Base-by-base conservation (phyloP, 92 coral and sea anemone genomes). In the Zoanthus sociatus region DNA sequence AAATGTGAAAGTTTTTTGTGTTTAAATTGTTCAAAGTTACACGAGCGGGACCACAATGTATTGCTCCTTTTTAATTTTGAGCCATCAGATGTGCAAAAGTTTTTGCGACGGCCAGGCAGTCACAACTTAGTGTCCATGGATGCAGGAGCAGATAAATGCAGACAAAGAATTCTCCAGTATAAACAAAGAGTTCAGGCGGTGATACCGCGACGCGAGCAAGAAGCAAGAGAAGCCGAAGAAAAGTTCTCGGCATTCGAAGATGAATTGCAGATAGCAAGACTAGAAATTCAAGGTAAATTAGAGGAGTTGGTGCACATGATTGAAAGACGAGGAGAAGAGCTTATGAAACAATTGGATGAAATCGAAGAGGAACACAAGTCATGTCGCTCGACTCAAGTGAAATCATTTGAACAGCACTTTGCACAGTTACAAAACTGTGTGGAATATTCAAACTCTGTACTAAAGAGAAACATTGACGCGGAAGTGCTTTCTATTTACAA, bases 1-100 rank as follows among this genome's bases (percentile, higher is more conserved):
- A 56, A 81, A 66, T 81, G 85, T 47, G 85, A 81, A 66, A 81
- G 75, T 81, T 81, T 81, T 60, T 46, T 81, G 75, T 81, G 85
- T 21, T 81, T 74, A 20, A 44, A 33, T 45, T 81, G 85, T 26
- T 81, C 85, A 66, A 81, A 31, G 26, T 45, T 20, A 21, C 85
- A 81, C 85, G 74, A 45, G 32, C 55, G 75, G 66, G 85, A 74
- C 47, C 85, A 81, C 53, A 17, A 44, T 30, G 60, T 81, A 50
- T 20, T 81, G 64, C 15, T 55, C 75, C 60, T 81, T 47, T 33
- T 21, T 9, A 66, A 66, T 0, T 81, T 81, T 17, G 85, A 81
- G 76, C 85, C 85, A 10, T 66, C 76, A 37, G 85, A 81, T 67
- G 85, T 81, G 33, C 85, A 81, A 31, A 81, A 81, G 47, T 64